A percentile compares a stretch with the other conserved stretches of the same genome.
Evolutionary conservation across 2,888 invertebrate species (phyloP).

Genomic region (Gnatocerus cornutus): DNA sequence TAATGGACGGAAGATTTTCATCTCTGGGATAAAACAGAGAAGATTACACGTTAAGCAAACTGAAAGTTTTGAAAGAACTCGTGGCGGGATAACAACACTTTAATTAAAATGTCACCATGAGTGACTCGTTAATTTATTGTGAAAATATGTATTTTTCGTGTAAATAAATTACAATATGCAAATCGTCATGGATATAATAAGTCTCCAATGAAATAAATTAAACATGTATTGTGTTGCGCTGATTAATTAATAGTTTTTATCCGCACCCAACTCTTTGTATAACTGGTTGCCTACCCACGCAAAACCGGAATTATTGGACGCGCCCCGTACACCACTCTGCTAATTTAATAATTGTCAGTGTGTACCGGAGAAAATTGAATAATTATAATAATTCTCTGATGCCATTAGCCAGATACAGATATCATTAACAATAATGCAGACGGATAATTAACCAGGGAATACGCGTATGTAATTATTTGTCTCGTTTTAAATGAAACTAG

Average conservation of each 20-base stretch:
- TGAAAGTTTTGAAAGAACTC: conserved; percentile 13
- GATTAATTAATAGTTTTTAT: conserved; percentile 49
- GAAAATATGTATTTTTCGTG: conserved; percentile 37
- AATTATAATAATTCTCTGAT: conserved; percentile 34
- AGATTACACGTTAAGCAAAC: conserved; percentile 18
- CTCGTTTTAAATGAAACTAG: background rate
- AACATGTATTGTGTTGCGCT: conserved; percentile 49
- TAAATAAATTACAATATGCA: conserved; percentile 41
- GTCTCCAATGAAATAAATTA: conserved; percentile 40
- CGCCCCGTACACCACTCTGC: conserved; percentile 25
- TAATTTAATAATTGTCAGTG: conserved; percentile 19
- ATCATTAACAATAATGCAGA: conserved; percentile 30
- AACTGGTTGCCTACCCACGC: conserved; percentile 29
- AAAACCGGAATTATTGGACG: conserved; percentile 6
- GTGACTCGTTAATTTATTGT: conserved; percentile 32
- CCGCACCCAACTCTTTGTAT: conserved; percentile 17
- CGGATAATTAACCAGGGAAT: conserved; percentile 27
- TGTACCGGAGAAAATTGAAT: conserved; percentile 28
- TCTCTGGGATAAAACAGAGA: conserved; percentile 30
- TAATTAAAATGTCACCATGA: conserved; percentile 44
- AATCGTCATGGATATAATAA: conserved; percentile 21
- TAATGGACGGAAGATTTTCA: conserved; percentile 41
- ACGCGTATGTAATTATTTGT: conserved; percentile 24
- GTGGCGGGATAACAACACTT: conserved; percentile 23
- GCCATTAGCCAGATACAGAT: conserved; percentile 30